Conservation (phyloP, 2,113 vertebrate species). For the Xiphias gladius region DNA sequence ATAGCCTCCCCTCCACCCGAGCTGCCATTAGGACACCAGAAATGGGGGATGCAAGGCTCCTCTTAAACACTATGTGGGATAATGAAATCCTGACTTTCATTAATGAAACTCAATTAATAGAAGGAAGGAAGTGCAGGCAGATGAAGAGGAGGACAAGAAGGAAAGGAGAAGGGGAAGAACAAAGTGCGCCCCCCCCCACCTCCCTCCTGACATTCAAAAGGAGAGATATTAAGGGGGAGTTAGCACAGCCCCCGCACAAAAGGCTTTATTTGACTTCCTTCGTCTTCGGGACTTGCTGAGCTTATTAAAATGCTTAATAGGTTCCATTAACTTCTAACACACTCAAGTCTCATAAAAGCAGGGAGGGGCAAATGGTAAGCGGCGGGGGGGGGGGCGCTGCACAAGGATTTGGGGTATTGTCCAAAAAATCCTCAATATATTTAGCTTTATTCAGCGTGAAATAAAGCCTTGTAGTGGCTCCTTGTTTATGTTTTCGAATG, state of each 20-base stretch:
- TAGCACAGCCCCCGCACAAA: constrained; percentile 73
- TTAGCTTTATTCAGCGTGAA: constrained; percentile 55
- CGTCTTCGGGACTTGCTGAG: constrained; percentile 76
- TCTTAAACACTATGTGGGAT: constrained; percentile 75
- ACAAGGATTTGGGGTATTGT: constrained; percentile 70
- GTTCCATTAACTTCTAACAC: constrained; percentile 82
- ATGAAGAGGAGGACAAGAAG: constrained; percentile 65
- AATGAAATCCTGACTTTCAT: constrained; percentile 87
- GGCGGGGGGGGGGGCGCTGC: constrained; percentile 58
- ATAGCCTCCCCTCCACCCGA: constrained; percentile 22
- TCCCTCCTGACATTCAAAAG: constrained; percentile 67
- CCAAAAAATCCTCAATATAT: constrained; percentile 52
- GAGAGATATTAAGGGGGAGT: constrained; percentile 74
- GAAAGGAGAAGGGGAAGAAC: constrained; percentile 61
- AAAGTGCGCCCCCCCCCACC: constrained; percentile 50
- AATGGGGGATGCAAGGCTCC: constrained; percentile 24
- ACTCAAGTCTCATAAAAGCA: constrained; percentile 57
- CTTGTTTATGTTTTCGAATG: constrained; percentile 30
- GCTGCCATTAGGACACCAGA: constrained; percentile 69
- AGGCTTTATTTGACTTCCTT: constrained; percentile 80
- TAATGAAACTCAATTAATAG: constrained; percentile 87
- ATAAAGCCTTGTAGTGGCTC: not conserved
- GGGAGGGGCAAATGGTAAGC: constrained; percentile 35
- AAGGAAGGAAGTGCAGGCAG: constrained; percentile 59
- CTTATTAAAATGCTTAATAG: constrained; percentile 86